These are phyloP conservation scores for Geopemphigus sp. DNA, from an alignment of 1,140 invertebrate genomes.

Conservation along the genomic window DNA sequence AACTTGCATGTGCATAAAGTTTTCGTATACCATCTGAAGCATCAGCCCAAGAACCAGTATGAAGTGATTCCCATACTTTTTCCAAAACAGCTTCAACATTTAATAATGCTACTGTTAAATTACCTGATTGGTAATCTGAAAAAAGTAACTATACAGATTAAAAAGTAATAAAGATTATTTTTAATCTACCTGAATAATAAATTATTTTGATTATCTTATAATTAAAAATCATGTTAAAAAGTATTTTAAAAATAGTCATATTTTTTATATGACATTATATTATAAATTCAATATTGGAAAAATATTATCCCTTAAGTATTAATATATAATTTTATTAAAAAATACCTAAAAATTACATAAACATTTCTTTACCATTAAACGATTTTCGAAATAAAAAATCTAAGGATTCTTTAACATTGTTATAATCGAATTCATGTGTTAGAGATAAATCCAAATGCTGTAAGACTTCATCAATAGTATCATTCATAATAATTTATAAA, in stretches of 20 bases:
- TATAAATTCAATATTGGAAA: no score
- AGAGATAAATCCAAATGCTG: slow-evolving; percentile 3
- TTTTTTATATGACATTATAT: no score
- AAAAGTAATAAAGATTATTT: no score
- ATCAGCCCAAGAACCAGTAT: slow-evolving; percentile 82
- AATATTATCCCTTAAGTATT: no score
- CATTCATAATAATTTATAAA: background rate
- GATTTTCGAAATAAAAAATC: slow-evolving; percentile 38
- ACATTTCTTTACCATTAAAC: background rate
- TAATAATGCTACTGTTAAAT: background rate
- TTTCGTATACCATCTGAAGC: slow-evolving; percentile 64
- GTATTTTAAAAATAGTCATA: no score
- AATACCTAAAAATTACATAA: background rate
- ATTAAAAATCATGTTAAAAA: no score
- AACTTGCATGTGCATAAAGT: slow-evolving; percentile 64
- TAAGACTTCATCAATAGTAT: background rate
- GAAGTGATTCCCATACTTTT: slow-evolving; percentile 74
- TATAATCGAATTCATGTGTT: slow-evolving; percentile 11
- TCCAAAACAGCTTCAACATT: slow-evolving; percentile 63
- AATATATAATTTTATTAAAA: no score
- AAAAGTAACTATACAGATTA: no score
- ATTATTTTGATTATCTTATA: no score
- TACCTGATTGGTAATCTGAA: background rate
- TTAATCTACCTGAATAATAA: no score
- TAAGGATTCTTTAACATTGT: background rate